These are phyloP conservation scores for Stenolophus ochropezus DNA, from an alignment of 2,888 invertebrate species.

Conservation along the genomic window DNA sequence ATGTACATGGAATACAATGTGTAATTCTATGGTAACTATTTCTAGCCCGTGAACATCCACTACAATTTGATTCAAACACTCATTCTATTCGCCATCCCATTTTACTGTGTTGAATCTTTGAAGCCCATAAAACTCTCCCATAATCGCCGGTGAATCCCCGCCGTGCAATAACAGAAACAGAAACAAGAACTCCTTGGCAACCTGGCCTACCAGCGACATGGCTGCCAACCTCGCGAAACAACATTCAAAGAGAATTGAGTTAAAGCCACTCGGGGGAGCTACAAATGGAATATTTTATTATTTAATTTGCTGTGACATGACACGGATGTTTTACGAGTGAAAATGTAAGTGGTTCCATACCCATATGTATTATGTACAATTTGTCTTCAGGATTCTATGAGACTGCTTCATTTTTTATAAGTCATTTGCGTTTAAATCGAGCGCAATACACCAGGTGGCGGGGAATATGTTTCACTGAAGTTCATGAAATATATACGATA, in stretches of 20 bases:
- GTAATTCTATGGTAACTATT: too few relatives aligned
- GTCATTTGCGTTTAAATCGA: too few relatives aligned
- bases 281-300: constrained; percentile 32
- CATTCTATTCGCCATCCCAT: too few relatives aligned
- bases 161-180: not conserved
- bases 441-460: too few relatives aligned
- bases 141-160: not conserved
- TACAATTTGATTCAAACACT: not conserved
- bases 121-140: not conserved
- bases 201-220: not conserved
- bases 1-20: too few relatives aligned
- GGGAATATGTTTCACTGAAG: too few relatives aligned
- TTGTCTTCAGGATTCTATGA: not conserved
- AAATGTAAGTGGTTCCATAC: constrained; percentile 12
- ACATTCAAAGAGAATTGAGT: constrained; percentile 36
- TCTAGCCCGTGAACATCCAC: not conserved
- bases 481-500: too few relatives aligned
- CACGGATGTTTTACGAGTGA: constrained; percentile 7
- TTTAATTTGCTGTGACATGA: constrained; percentile 26
- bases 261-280: not conserved
- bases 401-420: not conserved
- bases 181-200: not conserved
- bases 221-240: not conserved
- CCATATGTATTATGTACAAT: not conserved
- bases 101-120: too few relatives aligned